These are phyloP conservation scores for Clostera curtula DNA, from an alignment of 2,888 invertebrate genomes.

Conservation along the genomic window DNA sequence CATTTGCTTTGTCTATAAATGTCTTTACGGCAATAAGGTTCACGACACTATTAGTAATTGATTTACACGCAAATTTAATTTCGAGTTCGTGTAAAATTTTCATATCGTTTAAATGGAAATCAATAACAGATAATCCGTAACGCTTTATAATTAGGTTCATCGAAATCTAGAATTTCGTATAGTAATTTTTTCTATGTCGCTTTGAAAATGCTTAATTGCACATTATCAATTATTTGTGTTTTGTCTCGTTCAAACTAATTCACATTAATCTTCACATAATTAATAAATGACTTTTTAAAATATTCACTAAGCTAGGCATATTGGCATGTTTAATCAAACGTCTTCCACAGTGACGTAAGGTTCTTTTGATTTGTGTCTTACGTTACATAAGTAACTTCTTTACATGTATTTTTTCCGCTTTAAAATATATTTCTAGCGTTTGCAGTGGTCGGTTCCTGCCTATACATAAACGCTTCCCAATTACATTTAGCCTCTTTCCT, in stretches of 20 bases:
- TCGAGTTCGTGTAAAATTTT: constrained; percentile 33
- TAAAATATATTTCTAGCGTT: too few relatives aligned
- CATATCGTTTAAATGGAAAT: constrained; percentile 50
- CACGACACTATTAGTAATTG: constrained; percentile 13
- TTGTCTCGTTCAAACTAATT: too few relatives aligned
- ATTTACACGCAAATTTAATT: constrained; percentile 14
- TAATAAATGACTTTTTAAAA: constrained; percentile 42
- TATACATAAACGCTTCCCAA: not conserved
- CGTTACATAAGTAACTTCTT: constrained; percentile 11
- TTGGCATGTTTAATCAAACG: constrained; percentile 69
- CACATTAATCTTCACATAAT: constrained; percentile 27
- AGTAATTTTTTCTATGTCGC: constrained; percentile 57
- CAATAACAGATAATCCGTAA: constrained; percentile 61
- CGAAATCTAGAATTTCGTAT: constrained; percentile 65
- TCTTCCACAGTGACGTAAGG: constrained; percentile 73
- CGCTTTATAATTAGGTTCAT: constrained; percentile 73
- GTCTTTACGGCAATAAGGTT: constrained; percentile 36
- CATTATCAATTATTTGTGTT: too few relatives aligned
- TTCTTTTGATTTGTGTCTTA: constrained; percentile 22
- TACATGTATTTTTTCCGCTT: constrained; percentile 8
- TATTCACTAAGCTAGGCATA: constrained; percentile 59
- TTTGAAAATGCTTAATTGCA: constrained; percentile 54
- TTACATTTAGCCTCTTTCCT: not conserved
- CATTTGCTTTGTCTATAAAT: constrained; percentile 28
- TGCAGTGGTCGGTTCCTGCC: constrained; percentile 13